Evolutionary conservation across 2,113 vertebrate genomes (phyloP).

Genomic region (Hippopotamus amphibius): DNA sequence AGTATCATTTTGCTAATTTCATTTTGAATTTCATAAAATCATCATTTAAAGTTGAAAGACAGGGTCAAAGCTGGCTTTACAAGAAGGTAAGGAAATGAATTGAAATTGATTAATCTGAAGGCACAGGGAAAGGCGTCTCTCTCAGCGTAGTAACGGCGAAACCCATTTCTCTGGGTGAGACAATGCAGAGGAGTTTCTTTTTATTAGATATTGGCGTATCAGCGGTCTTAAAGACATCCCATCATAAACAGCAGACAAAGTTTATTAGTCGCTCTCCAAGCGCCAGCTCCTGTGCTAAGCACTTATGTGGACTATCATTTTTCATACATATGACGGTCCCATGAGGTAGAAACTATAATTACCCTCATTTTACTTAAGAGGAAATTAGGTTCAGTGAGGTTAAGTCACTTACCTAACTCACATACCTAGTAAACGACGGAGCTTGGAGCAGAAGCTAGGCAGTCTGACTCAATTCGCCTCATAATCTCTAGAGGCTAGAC

Average conservation of each 20-base stretch:
- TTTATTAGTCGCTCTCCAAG: conserved; percentile 32
- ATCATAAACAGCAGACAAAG: conserved; percentile 44
- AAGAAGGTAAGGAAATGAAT: conserved; percentile 54
- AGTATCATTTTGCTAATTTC: conserved; percentile 68
- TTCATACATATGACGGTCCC: neutral
- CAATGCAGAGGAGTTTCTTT: conserved; percentile 15
- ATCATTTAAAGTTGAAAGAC: conserved; percentile 35
- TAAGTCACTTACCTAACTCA: conserved; percentile 48
- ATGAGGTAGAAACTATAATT: conserved; percentile 39
- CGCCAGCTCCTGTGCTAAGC: neutral
- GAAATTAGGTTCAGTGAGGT: conserved; percentile 63
- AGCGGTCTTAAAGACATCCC: conserved; percentile 55
- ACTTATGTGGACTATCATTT: neutral
- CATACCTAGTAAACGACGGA: neutral
- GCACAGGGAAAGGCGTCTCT: neutral
- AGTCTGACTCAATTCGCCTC: neutral
- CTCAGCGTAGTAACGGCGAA: conserved; percentile 47
- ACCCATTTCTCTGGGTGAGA: conserved; percentile 54
- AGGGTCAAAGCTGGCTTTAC: conserved; percentile 25
- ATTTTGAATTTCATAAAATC: conserved; percentile 56
- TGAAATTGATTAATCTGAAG: conserved; percentile 62
- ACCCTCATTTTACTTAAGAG: conserved; percentile 21
- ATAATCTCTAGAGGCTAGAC: neutral
- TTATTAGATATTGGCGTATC: conserved; percentile 40
- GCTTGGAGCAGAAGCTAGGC: neutral